Conservation (phyloP, 2,888 invertebrate genomes). For the Phasia obesa region DNA sequence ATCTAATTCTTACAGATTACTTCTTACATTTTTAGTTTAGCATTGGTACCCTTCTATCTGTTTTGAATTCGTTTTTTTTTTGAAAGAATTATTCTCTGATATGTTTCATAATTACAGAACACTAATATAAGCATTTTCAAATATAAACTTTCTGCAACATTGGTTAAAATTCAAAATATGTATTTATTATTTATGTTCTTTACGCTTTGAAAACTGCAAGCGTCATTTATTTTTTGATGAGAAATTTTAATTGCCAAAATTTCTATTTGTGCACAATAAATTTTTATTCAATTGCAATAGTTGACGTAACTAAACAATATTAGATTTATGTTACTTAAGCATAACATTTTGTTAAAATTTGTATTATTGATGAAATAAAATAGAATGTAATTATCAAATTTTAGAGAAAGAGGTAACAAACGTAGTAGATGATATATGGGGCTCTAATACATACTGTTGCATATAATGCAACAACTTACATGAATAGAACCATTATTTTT, state of each 20-base stretch:
- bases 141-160: too few species aligned
- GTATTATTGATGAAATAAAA: constrained; percentile 22
- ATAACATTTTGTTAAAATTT: constrained; percentile 24
- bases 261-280: constrained; percentile 28
- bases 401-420: neutral
- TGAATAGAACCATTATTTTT: neutral
- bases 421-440: neutral
- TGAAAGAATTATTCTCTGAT: too few species aligned
- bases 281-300: constrained; percentile 51
- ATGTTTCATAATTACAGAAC: too few species aligned
- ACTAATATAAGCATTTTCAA: too few species aligned
- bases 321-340: constrained; percentile 19
- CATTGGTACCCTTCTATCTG: too few species aligned
- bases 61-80: too few species aligned
- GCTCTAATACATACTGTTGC: neutral
- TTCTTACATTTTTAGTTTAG: too few species aligned
- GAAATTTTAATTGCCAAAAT: constrained; percentile 23
- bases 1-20: too few species aligned
- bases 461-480: neutral
- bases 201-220: constrained; percentile 1
- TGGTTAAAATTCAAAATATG: neutral
- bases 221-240: constrained; percentile 10
- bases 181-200: neutral
- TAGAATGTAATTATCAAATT: constrained; percentile 14
- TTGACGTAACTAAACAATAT: constrained; percentile 40